Conservation (phyloP, 1,140 invertebrate genomes). For the Trachymyrmex cornetzi region DNA sequence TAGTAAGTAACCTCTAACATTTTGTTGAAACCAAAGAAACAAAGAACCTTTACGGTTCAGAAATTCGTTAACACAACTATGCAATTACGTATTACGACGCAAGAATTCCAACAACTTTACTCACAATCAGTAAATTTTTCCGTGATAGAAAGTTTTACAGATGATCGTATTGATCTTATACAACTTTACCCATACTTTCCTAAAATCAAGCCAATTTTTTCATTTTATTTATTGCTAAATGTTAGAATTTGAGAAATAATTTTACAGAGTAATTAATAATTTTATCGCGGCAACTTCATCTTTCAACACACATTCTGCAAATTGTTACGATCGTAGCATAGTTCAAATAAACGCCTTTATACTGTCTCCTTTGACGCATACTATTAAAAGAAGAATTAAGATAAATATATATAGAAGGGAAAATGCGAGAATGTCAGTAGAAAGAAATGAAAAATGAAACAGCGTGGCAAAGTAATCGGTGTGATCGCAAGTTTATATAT, state of each 20-base stretch:
- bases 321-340: not conserved
- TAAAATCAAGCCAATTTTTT: not conserved
- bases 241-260: not conserved
- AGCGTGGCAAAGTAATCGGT: conserved; percentile 9
- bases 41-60: conserved; percentile 18
- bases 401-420: conserved; percentile 23
- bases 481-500: not conserved
- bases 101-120: conserved; percentile 26
- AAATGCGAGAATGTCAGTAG: conserved; percentile 7
- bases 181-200: not conserved
- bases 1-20: conserved; percentile 20
- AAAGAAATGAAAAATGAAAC: conserved; percentile 17
- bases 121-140: not conserved
- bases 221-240: not conserved
- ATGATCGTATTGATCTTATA: not conserved
- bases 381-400: conserved; percentile 21
- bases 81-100: not conserved
- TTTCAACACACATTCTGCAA: not conserved
- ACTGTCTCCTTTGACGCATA: not conserved
- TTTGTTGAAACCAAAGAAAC: not conserved
- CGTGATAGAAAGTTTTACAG: not conserved
- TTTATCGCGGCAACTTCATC: not conserved
- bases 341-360: not conserved
- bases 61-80: conserved; percentile 4
- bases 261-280: not conserved